Evolutionary conservation across 1,140 invertebrate species (phyloP), one percentile per base, ranked within the genome.

Genomic region (Aethina tumida): DNA sequence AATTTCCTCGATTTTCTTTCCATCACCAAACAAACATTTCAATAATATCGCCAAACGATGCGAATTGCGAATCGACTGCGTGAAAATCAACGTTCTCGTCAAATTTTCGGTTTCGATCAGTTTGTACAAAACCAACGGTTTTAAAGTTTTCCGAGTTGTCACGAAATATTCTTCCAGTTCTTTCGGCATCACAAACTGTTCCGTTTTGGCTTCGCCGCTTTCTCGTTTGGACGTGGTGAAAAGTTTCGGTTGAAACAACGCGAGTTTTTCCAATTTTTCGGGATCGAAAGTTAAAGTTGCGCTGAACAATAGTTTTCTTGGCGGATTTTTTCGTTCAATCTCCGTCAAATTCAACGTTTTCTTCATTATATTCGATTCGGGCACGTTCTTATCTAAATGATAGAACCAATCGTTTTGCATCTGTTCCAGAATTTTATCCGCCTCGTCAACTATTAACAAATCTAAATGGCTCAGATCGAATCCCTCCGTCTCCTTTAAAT

Each of bases 261-360:
- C 79, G 42, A 97, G 70, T 39, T 81, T 74, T 49, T 89, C 79
- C 15, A 99, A 67, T 58, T 92, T 88, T 65, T 98, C 92, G 5
- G 94, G 92, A 70, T 98, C 90, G 56, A 94, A 88, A 1, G 92
- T 89, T 6, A 98, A 60, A 2, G 95, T 98, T 4, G 95, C 95
- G 7, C 94, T 97, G 56, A 97, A 95, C 6, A 98, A 64, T 4
- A 98, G 65, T 62, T 97, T 97, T 41, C 97, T 93, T 2, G 91
- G 79, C 33, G 74, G 72, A 48, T 62, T n/a, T n/a, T n/a, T n/a
- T n/a, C n/a, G n/a, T n/a, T n/a, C n/a, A n/a, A n/a, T n/a, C n/a
- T n/a, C n/a, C n/a, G n/a, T n/a, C n/a, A n/a, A n/a, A n/a, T n/a
- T n/a, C n/a, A n/a, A n/a, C n/a, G n/a, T n/a, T n/a, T n/a, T n/a